phyloP scores from a whole-genome alignment of 2,113 vertebrate genomes.

The Pongo pygmaeus region DNA sequence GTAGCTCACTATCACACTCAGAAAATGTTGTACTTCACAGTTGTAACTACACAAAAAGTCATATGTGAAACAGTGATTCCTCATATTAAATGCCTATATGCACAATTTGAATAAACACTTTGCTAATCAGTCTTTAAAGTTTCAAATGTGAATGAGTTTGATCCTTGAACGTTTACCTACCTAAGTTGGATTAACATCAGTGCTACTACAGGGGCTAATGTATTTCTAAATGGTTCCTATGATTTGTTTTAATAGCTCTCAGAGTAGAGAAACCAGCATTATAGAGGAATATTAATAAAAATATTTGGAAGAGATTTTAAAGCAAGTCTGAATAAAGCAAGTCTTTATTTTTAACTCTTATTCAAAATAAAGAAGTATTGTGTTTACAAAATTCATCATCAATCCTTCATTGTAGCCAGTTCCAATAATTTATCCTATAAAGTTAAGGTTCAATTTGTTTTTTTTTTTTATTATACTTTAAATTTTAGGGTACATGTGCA shows the following conservation, averaged over 20 bases:
- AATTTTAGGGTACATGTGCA: no score
- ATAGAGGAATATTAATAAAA: neutral
- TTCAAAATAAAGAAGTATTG: neutral
- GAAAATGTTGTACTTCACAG: neutral
- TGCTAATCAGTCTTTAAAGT: neutral
- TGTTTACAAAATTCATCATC: conserved; percentile 10
- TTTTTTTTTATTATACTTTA: neutral
- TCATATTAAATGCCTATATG: neutral
- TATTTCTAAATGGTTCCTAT: neutral
- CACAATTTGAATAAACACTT: neutral
- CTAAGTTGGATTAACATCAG: neutral
- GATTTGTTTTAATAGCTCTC: neutral
- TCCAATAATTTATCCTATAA: neutral
- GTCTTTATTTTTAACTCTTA: neutral
- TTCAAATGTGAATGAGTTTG: neutral
- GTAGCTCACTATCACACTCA: neutral
- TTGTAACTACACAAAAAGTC: neutral
- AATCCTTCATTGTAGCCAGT: neutral
- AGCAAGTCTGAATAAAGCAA: neutral
- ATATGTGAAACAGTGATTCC: neutral
- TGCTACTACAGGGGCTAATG: neutral
- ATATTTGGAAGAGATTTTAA: neutral
- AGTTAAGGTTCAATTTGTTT: neutral
- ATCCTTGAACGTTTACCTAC: neutral
- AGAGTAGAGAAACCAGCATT: neutral